A percentile compares a stretch with the other conserved stretches of the same genome.
phyloP scores from a whole-genome alignment of 1,140 invertebrate genomes.

The Aphelinus atriplicis region DNA sequence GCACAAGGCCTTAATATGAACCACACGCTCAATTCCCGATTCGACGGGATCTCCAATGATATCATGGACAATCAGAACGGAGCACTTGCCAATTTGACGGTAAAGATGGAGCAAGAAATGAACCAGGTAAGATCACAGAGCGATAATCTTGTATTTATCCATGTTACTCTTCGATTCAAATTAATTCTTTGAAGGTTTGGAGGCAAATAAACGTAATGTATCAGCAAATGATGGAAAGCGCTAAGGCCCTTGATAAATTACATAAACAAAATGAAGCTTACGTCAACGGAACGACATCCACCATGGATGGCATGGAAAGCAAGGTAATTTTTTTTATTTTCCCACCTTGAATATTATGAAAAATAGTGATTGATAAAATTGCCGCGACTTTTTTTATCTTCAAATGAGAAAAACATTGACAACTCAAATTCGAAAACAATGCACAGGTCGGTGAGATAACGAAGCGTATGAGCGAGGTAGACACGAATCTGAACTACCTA shows the following conservation, averaged over 20 bases:
- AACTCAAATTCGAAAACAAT: no score
- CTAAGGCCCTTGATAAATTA: constrained; percentile 77
- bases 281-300: constrained; percentile 83
- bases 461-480: constrained; percentile 82
- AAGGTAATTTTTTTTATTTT: constrained; percentile 68
- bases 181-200: constrained; percentile 72
- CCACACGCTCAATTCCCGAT: constrained; percentile 74
- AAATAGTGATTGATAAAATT: no score
- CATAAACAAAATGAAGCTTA: constrained; percentile 83
- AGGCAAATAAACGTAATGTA: constrained; percentile 89
- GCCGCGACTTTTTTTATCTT: no score
- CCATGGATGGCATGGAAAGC: constrained; percentile 82
- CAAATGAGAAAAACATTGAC: no score
- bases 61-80: constrained; percentile 80
- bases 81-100: constrained; percentile 78
- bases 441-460: constrained; percentile 77
- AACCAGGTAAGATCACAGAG: constrained; percentile 68
- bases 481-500: constrained; percentile 86
- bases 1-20: constrained; percentile 75
- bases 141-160: constrained; percentile 7
- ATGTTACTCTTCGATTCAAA: constrained; percentile 6
- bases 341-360: no score
- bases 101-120: constrained; percentile 83
- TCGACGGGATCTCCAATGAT: constrained; percentile 75
- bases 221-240: constrained; percentile 81